These are phyloP conservation scores for Archaeoteleia sp. DNA, from an alignment of 2,888 invertebrate genomes.

Conservation along the genomic window DNA sequence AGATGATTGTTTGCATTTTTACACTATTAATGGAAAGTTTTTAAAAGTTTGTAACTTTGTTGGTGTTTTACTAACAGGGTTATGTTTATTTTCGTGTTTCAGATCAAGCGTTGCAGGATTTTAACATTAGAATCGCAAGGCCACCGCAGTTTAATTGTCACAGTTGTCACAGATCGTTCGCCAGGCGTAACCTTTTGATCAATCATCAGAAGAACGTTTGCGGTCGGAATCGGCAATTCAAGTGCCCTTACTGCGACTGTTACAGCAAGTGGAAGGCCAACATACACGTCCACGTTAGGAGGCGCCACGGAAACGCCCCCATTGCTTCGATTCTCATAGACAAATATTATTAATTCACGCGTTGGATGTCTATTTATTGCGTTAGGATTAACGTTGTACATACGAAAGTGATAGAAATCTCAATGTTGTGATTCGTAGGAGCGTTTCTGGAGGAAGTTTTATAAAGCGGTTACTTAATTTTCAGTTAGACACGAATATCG, in stretches of 20 bases:
- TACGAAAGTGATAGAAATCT: too few species aligned
- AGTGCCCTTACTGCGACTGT: slow-evolving; percentile 64
- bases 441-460: too few species aligned
- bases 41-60: not conserved
- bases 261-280: slow-evolving; percentile 62
- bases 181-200: slow-evolving; percentile 32
- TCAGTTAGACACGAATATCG: too few species aligned
- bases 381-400: too few species aligned
- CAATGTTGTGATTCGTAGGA: too few species aligned
- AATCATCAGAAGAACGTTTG: slow-evolving; percentile 37
- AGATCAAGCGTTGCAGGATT: slow-evolving; percentile 37
- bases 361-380: too few species aligned
- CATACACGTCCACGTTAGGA: slow-evolving; percentile 63
- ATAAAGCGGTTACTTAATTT: too few species aligned
- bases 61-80: slow-evolving; percentile 8
- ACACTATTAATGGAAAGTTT: not conserved
- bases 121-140: slow-evolving; percentile 24
- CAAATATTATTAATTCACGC: slow-evolving; percentile 32
- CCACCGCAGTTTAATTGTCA: slow-evolving; percentile 30
- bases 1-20: not conserved
- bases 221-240: slow-evolving; percentile 40
- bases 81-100: slow-evolving; percentile 40
- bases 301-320: slow-evolving; percentile 54
- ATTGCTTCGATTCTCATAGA: slow-evolving; percentile 42
- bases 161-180: slow-evolving; percentile 33